Conservation (phyloP, 2,113 vertebrate species). For the Gobio gobio region DNA sequence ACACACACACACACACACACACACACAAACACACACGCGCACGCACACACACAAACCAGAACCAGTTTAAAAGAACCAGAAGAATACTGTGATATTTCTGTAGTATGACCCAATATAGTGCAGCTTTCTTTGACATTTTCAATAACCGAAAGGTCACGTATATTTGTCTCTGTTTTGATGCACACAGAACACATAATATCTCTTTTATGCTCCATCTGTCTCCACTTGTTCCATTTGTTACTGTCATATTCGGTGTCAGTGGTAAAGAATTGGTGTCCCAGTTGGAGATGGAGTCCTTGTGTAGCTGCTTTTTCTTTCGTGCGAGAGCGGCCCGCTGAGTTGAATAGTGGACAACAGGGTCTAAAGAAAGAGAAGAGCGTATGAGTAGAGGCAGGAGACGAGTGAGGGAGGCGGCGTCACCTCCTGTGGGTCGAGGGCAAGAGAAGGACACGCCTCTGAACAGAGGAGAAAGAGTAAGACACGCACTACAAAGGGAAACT, state of each 20-base stretch:
- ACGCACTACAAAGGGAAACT: neutral
- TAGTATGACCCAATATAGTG: neutral
- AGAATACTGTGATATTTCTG: neutral
- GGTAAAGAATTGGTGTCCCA: constrained; percentile 12
- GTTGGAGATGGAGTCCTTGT: neutral
- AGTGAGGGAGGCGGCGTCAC: neutral
- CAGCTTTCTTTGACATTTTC: neutral
- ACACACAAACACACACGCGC: no score
- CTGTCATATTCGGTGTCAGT: neutral
- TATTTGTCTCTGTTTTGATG: neutral
- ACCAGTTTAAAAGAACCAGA: neutral
- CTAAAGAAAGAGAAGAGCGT: neutral
- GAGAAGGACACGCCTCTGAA: neutral
- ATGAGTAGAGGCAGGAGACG: neutral
- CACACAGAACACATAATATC: neutral
- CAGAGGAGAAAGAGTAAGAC: neutral
- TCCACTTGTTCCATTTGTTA: constrained; percentile 11
- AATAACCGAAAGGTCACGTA: neutral
- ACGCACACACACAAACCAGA: no score
- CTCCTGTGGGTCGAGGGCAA: constrained; percentile 1
- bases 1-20: no score
- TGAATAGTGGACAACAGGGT: neutral
- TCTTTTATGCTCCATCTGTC: neutral
- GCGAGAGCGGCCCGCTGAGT: neutral
- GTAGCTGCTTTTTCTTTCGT: neutral